phyloP scores from a whole-genome alignment of 2,888 invertebrate genomes.

The Brachylomia viminalis region DNA sequence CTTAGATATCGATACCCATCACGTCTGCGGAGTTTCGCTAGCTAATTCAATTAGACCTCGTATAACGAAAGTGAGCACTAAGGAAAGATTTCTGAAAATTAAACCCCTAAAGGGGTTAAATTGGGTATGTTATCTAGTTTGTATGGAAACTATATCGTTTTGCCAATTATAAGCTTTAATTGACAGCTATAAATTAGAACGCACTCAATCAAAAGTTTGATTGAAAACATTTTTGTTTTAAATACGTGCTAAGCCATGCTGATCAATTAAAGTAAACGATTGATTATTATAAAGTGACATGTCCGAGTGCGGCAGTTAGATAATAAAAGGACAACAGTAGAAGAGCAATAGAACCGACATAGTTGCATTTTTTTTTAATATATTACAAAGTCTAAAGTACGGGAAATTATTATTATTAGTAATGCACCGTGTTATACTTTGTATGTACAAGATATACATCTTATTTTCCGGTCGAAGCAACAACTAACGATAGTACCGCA shows the following conservation, averaged over 20 bases:
- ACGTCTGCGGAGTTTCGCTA: too few relatives aligned
- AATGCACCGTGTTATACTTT: neutral
- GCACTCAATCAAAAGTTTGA: neutral
- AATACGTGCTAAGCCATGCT: neutral
- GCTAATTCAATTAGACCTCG: too few relatives aligned
- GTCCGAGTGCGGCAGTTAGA: neutral
- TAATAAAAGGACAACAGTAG: neutral
- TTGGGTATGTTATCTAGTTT: neutral
- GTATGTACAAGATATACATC: neutral
- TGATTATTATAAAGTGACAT: neutral
- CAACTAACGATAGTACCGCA: neutral
- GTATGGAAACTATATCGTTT: neutral
- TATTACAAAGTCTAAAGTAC: slow-evolving; percentile 43
- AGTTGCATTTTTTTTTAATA: slow-evolving; percentile 33
- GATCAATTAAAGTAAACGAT: neutral
- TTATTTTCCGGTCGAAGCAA: slow-evolving; percentile 31
- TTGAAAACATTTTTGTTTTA: too few relatives aligned
- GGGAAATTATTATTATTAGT: slow-evolving; percentile 13
- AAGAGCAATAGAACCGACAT: slow-evolving; percentile 1
- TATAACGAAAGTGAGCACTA: neutral
- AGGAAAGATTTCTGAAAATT: neutral
- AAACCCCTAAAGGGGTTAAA: neutral
- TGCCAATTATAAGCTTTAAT: neutral
- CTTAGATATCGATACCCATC: too few relatives aligned
- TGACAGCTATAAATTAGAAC: neutral